Evolutionary conservation across 2,888 invertebrate genomes (phyloP).

Genomic region (Volucella bombylans): DNA sequence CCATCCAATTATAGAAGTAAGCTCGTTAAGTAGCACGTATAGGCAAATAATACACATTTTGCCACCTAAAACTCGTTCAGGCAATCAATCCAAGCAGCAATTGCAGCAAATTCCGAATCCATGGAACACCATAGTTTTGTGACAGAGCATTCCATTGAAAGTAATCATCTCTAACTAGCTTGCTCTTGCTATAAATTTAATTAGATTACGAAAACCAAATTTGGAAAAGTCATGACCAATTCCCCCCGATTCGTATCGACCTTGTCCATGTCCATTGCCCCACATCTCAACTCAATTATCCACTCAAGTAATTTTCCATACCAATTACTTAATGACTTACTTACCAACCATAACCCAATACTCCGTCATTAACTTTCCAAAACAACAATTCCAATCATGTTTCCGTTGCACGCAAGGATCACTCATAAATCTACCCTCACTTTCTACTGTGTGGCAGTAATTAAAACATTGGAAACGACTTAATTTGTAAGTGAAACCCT

Average conservation of each 20-base stretch:
- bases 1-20: no score
- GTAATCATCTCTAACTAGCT: no score
- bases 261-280: neutral
- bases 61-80: no score
- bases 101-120: no score
- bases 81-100: no score
- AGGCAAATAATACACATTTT: no score
- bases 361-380: constrained; percentile 39
- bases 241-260: neutral
- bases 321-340: constrained; percentile 51
- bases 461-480: constrained; percentile 68
- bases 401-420: constrained; percentile 50
- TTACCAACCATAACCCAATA: constrained; percentile 9
- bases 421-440: constrained; percentile 62
- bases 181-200: no score
- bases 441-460: constrained; percentile 60
- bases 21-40: no score
- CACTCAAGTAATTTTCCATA: constrained; percentile 12
- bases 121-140: no score
- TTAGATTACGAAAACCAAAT: no score
- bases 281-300: constrained; percentile 30
- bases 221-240: neutral
- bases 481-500: constrained; percentile 44
- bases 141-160: no score
- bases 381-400: constrained; percentile 47